Evolutionary conservation across 1,140 invertebrate species (phyloP).

Genomic region (Plectrocnemia conspersa): DNA sequence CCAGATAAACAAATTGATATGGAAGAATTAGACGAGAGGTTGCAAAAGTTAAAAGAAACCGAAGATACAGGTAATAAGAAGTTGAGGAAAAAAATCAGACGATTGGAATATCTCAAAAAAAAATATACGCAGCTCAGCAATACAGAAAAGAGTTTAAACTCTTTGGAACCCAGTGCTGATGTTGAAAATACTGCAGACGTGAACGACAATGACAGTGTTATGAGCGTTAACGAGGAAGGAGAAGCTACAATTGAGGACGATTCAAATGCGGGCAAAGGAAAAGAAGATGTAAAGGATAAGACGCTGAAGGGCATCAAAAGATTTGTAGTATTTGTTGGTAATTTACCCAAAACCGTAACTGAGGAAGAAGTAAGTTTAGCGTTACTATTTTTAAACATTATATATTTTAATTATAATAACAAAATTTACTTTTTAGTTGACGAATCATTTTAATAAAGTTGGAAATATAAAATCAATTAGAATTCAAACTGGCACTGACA

Average conservation of each 20-base stretch:
- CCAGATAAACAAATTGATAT: background rate
- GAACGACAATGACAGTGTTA: constrained; percentile 27
- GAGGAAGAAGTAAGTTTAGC: constrained; percentile 33
- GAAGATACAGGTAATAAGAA: constrained; percentile 32
- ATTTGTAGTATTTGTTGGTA: constrained; percentile 52
- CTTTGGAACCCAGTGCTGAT: constrained; percentile 17
- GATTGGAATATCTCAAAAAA: constrained; percentile 24
- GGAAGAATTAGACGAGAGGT: constrained; percentile 15
- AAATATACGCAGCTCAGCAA: constrained; percentile 24
- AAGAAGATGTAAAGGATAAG: constrained; percentile 23
- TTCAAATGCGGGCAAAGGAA: constrained; percentile 9
- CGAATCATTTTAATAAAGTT: constrained; percentile 49
- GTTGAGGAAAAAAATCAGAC: constrained; percentile 35
- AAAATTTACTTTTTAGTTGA: constrained; percentile 39
- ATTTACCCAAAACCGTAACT: constrained; percentile 44
- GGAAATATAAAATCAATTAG: constrained; percentile 42
- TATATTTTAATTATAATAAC: constrained; percentile 1
- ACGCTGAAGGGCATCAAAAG: constrained; percentile 31
- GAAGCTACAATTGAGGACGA: constrained; percentile 9
- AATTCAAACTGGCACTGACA: constrained; percentile 42
- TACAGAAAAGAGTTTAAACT: constrained; percentile 21
- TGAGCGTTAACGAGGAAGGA: constrained; percentile 15
- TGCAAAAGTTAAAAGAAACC: constrained; percentile 19
- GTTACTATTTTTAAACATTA: too few relatives aligned
- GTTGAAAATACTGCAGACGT: constrained; percentile 10